Conservation (phyloP, 2,797 vertebrate genomes). For the Masticophis lateralis region DNA sequence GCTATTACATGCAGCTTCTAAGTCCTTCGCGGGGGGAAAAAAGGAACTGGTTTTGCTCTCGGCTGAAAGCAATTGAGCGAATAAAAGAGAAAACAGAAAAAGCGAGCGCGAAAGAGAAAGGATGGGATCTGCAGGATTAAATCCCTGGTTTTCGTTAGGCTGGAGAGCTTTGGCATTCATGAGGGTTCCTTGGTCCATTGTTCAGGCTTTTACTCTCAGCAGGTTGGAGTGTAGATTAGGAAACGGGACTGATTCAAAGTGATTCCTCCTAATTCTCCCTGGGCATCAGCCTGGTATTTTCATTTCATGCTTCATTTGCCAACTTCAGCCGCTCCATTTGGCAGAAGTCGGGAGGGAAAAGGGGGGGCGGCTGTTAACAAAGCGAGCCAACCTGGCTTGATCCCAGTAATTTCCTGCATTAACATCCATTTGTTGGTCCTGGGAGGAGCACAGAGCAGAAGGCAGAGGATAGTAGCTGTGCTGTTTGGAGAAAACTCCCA, state of each 20-base stretch:
- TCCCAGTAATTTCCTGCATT: neutral
- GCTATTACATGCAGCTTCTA: neutral
- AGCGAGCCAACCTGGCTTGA: conserved; percentile 21
- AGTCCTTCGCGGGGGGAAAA: neutral
- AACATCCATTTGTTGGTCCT: neutral
- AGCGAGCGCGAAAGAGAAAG: neutral
- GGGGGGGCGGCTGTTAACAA: neutral
- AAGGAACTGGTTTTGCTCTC: neutral
- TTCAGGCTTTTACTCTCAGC: conserved; percentile 2
- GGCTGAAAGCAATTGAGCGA: conserved; percentile 14
- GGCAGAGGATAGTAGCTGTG: neutral
- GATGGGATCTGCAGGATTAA: neutral
- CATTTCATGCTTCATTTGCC: conserved; percentile 24
- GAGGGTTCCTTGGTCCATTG: conserved; percentile 30
- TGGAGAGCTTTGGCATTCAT: neutral
- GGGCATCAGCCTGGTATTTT: neutral
- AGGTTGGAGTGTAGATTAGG: neutral
- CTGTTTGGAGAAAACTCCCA: neutral
- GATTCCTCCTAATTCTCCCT: neutral
- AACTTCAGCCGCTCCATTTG: neutral
- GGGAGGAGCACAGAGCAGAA: neutral
- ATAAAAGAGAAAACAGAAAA: neutral
- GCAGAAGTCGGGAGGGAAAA: neutral
- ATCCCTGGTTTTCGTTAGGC: conserved; percentile 25
- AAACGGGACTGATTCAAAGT: conserved; percentile 1